Conservation (phyloP, 30 jellyfish, hydroid and myxozoan species). For the Pseudorhiza aurosa region DNA sequence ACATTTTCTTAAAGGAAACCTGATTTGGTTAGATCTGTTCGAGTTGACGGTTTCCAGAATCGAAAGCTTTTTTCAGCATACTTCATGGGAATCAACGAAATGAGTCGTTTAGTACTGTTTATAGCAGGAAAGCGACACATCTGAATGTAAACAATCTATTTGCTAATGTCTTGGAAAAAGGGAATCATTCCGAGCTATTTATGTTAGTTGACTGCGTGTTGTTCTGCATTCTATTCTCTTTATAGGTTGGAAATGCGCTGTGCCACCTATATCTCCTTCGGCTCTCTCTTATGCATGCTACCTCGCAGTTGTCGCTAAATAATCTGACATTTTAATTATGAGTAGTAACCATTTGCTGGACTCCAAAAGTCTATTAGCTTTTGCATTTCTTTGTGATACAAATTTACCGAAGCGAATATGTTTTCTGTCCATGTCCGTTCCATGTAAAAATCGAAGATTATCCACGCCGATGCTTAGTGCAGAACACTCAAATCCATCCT, state of each 20-base stretch:
- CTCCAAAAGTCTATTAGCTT: conserved; percentile 42
- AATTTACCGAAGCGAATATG: conserved; percentile 52
- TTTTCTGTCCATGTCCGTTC: conserved; percentile 33
- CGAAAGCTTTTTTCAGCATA: no score
- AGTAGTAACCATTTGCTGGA: conserved; percentile 23
- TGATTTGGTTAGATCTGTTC: no score
- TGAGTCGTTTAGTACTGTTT: no score
- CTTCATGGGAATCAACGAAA: no score
- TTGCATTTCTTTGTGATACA: conserved; percentile 52
- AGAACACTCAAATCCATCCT: conserved; percentile 43
- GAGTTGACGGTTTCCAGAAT: no score
- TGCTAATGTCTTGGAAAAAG: no score
- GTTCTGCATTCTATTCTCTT: background rate
- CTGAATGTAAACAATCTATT: no score
- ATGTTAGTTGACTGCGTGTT: conserved; percentile 18
- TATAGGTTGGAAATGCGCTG: conserved; percentile 3
- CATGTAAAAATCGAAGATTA: conserved; percentile 37
- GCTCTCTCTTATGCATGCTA: conserved; percentile 12
- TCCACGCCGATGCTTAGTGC: conserved; percentile 18
- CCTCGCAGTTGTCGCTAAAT: conserved; percentile 9
- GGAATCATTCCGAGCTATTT: no score
- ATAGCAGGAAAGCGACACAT: no score
- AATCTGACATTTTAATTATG: conserved; percentile 17
- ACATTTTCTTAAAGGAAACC: no score
- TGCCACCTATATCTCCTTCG: background rate